Percentiles rank a stretch among this genome's conserved stretches.
These are phyloP conservation scores for Pachyramphus minor DNA, from an alignment of 2,113 vertebrate species.

Conservation along the genomic window DNA sequence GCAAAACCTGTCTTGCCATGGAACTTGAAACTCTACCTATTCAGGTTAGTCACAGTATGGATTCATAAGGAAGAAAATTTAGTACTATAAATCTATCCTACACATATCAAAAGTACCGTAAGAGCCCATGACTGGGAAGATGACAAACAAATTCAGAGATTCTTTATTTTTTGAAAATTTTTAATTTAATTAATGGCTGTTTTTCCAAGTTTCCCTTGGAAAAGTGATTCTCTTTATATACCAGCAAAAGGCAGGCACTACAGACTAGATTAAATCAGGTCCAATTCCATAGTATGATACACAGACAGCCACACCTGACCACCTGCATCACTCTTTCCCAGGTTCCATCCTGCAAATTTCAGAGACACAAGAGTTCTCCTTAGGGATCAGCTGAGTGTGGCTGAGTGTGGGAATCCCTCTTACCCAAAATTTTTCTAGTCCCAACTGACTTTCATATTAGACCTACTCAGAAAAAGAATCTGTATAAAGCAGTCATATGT, in stretches of 20 bases:
- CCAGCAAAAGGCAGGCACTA: neutral
- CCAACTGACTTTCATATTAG: neutral
- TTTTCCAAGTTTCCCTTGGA: neutral
- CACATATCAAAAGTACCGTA: neutral
- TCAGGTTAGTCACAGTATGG: neutral
- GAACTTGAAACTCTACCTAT: neutral
- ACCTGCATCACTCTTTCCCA: neutral
- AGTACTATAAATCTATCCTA: neutral
- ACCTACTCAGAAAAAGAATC: neutral
- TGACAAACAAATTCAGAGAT: neutral
- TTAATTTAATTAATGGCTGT: neutral
- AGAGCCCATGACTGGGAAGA: neutral
- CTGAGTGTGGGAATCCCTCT: neutral
- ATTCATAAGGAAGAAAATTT: neutral
- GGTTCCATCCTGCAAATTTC: neutral
- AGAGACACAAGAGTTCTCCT: neutral
- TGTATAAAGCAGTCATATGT: neutral
- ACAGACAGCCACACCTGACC: accelerated
- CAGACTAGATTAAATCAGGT: neutral
- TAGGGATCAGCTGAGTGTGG: neutral
- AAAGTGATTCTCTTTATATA: neutral
- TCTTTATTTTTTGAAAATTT: neutral
- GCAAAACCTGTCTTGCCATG: neutral
- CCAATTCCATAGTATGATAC: neutral
- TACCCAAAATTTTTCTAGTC: neutral